These are phyloP conservation scores for Probaryconus sp. DNA, from an alignment of 1,140 invertebrate species.

Conservation along the genomic window DNA sequence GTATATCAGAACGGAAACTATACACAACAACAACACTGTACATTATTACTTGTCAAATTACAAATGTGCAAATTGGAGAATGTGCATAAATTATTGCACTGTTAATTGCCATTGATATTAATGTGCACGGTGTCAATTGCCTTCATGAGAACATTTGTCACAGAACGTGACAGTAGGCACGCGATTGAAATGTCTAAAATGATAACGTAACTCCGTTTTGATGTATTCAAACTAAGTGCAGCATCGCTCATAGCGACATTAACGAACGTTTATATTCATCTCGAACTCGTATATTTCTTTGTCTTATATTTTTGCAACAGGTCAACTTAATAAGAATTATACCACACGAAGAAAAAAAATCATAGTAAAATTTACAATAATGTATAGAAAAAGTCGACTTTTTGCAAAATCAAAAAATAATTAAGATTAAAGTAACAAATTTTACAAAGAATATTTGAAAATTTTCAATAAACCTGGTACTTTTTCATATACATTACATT, in stretches of 20 bases:
- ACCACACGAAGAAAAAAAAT: too few species aligned
- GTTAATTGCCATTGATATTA: conserved; percentile 51
- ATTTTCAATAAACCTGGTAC: too few species aligned
- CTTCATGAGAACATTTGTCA: conserved; percentile 48
- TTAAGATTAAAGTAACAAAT: too few species aligned
- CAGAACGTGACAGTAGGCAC: conserved; percentile 39
- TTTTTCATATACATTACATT: too few species aligned
- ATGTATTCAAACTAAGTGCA: conserved; percentile 29
- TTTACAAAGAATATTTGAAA: too few species aligned
- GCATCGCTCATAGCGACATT: conserved; percentile 11
- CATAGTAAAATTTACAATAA: too few species aligned
- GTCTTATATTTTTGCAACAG: too few species aligned
- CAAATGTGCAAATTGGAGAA: conserved; percentile 9
- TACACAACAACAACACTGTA: too few species aligned
- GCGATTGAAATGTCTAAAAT: conserved; percentile 54
- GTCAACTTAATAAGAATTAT: too few species aligned
- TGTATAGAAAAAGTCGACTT: too few species aligned
- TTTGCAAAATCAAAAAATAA: too few species aligned
- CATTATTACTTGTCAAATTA: conserved; percentile 15
- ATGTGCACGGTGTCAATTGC: conserved; percentile 47
- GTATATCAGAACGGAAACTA: too few species aligned
- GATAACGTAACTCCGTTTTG: conserved; percentile 35
- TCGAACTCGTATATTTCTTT: conserved; percentile 4
- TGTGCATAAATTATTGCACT: conserved; percentile 9
- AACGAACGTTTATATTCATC: conserved; percentile 12